Evolutionary conservation across 1,140 invertebrate species (phyloP), one percentile per base, ranked within the genome.

Genomic region (Ips typographus): DNA sequence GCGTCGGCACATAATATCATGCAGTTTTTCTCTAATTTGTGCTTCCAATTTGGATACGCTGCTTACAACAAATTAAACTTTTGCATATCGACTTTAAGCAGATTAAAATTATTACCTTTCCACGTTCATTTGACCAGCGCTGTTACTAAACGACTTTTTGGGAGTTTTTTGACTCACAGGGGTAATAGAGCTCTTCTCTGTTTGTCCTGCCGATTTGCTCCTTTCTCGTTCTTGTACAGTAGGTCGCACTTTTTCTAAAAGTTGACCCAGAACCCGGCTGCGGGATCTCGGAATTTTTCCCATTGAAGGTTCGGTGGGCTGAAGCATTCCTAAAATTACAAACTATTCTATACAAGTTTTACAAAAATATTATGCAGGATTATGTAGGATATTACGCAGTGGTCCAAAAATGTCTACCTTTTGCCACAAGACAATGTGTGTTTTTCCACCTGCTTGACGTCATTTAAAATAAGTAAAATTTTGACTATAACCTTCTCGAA

Each of bases 1-100:
- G 41, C 77, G 60, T 56, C 78, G 67, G 49, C 74, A 77, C 65
- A 80, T 78, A 36, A 79, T 81, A 62, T 82, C 80, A 47, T 81
- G 80, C 2, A 84, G 68, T 73, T 84, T 84, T 66, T 84, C 82
- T 68, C 83, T 82, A 3, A 84, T 75, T 52, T 84, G 82, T 4
- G 78, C 76, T 73, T 83, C 82, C 3, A 84, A 72, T 52, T 56
- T 65, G 22, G 69, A 71, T 41, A 65, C 68, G 42, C 68, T 70
- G 64, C 40, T 22, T 55, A 55, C 1, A 4, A 55, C 22, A 22
- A 22, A 22, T 22, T 22, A 22, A 22, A 22, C 22, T 22, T 22
- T 22, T 22, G 22, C 22, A 22, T 22, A 22, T 22, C 22, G 22
- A 22, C 22, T 22, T 22, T 22, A 41, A 22, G 39, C 57, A 63